Evolutionary conservation across 2,888 invertebrate species (phyloP), one percentile per base, ranked within the genome.

Genomic region (Drosophila mettleri): DNA sequence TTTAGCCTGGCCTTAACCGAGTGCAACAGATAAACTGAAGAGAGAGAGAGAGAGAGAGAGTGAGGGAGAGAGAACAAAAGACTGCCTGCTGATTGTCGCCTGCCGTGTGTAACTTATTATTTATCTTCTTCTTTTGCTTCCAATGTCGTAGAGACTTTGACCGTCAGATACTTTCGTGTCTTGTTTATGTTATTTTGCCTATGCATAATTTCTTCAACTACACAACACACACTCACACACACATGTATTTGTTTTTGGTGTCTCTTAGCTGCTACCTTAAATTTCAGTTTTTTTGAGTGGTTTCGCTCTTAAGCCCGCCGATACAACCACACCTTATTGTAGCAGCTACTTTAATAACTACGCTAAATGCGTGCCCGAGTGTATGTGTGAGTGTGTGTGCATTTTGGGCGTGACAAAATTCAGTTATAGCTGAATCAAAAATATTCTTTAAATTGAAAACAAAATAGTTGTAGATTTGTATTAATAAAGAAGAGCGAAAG

Each of bases 281-380:
- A 16, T 29, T 45, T 43, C 24, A 38, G 38, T 38, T 18, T 34
- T 74, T 75, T 49, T 51, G 69, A 45, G 41, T 51, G 5, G 51
- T 20, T 53, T 29, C 80, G 77, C 89, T 88, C 89, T 85, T 88
- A 71, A 59, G 64, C 64, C 65, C 57, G 41, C 41, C 55, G 60
- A 48, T 61, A 69, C 89, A 89, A 89, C 85, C 85, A 85, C 85
- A 89, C 85, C 85, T 85, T 88, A 75, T 82, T 74, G 63, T 38
- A 24, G 46, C 48, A 58, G 41, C 41, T 33, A 54, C 46, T 67
- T 55, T 29, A 43, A 61, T 18, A 69, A 43, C 53, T 54, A 16
- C 43, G 18, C 14, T 57, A 34, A 20, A 4, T 45, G 38, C 31
- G n/a, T 9, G 52, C n/a, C 36, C 20, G 18, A 14, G 38, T 0